phyloP scores from a whole-genome alignment of 2,113 vertebrate genomes.

The Colaptes auratus region DNA sequence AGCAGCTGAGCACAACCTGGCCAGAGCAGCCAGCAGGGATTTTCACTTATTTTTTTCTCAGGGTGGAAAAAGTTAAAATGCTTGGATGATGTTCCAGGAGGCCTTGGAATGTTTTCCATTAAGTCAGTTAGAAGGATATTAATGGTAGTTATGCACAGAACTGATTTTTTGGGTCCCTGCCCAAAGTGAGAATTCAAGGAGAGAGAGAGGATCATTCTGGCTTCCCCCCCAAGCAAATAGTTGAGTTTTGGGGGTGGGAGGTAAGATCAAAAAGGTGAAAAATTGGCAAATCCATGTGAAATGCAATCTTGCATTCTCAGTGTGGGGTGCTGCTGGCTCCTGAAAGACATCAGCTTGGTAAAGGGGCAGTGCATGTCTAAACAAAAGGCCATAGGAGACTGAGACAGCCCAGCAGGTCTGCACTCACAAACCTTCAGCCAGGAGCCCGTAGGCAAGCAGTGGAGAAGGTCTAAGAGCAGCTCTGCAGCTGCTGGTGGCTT shows the following conservation, averaged over 20 bases:
- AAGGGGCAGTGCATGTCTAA: not conserved
- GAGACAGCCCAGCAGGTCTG: not conserved
- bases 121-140: conserved; percentile 50
- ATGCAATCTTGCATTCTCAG: conserved; percentile 7
- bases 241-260: not conserved
- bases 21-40: not conserved
- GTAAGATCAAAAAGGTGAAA: conserved; percentile 54
- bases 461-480: not conserved
- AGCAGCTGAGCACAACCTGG: not conserved
- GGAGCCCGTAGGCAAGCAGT: not conserved
- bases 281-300: conserved; percentile 12
- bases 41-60: conserved; percentile 35
- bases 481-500: not conserved
- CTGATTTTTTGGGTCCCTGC: conserved; percentile 59
- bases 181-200: conserved; percentile 26
- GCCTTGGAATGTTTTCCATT: conserved; percentile 56
- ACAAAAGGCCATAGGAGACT: not conserved
- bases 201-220: conserved; percentile 30
- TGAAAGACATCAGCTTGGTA: not conserved
- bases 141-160: conserved; percentile 37
- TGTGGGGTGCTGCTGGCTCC: not conserved
- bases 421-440: not conserved
- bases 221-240: conserved; percentile 50
- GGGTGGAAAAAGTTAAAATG: conserved; percentile 41
- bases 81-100: conserved; percentile 40